Percentiles rank a stretch among this genome's conserved stretches.
Conservation (phyloP, 1,140 invertebrate species). For the Caenorhabditis brenneri region DNA sequence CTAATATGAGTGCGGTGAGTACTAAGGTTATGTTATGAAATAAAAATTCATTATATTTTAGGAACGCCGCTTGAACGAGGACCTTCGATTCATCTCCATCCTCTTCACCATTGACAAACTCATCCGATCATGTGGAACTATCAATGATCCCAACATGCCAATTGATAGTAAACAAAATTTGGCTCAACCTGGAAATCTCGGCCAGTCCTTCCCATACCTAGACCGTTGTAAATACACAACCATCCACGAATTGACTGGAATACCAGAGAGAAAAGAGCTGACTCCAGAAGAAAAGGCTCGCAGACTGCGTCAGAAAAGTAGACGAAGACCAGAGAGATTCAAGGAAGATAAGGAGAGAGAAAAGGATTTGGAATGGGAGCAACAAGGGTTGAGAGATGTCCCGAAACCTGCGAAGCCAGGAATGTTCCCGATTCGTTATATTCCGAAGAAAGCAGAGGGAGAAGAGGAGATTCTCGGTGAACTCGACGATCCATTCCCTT, state of each 20-base stretch:
- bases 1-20: slow-evolving; percentile 14
- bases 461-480: background rate
- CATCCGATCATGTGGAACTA: background rate
- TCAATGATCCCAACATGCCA: background rate
- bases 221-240: background rate
- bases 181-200: background rate
- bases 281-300: background rate
- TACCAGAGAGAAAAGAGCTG: background rate
- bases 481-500: slow-evolving; percentile 8
- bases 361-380: background rate
- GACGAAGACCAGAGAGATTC: background rate
- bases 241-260: background rate
- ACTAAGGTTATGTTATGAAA: too few relatives aligned
- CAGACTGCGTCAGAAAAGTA: background rate
- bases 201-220: background rate
- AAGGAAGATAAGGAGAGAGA: background rate
- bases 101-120: slow-evolving; percentile 17
- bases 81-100: background rate
- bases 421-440: background rate
- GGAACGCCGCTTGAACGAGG: slow-evolving; percentile 3
- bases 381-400: background rate
- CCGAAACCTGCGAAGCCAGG: background rate
- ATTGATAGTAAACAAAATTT: background rate
- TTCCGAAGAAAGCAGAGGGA: background rate
- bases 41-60: too few relatives aligned